Conservation (phyloP, 2,888 invertebrate species). For the Melangyna quadrimaculata region DNA sequence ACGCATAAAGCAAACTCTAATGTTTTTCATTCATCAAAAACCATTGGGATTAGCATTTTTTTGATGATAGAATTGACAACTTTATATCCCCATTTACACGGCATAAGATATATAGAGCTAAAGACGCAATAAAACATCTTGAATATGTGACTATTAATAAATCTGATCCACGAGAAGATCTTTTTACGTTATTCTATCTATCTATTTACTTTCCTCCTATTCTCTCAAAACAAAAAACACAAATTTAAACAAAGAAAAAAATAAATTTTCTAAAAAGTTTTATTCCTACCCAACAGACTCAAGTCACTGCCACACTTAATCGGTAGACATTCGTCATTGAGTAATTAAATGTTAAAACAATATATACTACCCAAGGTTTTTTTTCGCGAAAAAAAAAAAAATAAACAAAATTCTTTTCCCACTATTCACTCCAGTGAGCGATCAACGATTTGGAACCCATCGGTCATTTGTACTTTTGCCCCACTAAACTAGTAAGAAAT, state of each 20-base stretch:
- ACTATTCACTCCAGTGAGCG: constrained; percentile 44
- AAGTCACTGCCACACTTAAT: constrained; percentile 54
- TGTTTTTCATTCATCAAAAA: constrained; percentile 17
- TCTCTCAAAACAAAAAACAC: constrained; percentile 3
- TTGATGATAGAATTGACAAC: not conserved
- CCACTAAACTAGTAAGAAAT: constrained; percentile 15
- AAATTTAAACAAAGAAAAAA: constrained; percentile 24
- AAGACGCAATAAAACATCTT: constrained; percentile 33
- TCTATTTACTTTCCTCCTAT: not conserved
- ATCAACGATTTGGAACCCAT: constrained; percentile 21
- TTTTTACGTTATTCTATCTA: constrained; percentile 19
- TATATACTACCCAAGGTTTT: constrained; percentile 26
- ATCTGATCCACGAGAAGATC: constrained; percentile 23
- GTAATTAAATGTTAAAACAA: constrained; percentile 45
- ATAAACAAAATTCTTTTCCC: not conserved
- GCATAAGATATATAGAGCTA: not conserved
- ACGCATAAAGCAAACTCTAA: not conserved
- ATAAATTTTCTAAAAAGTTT: constrained; percentile 14
- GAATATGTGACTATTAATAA: constrained; percentile 56
- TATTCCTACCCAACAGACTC: constrained; percentile 9
- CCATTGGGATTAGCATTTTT: not conserved
- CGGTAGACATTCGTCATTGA: constrained; percentile 52
- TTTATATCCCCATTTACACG: not conserved
- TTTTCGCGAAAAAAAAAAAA: constrained; percentile 18
- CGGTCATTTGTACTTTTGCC: constrained; percentile 32